Base-by-base conservation (phyloP, 1,140 invertebrate genomes). In the Hycleus phaleratus region DNA sequence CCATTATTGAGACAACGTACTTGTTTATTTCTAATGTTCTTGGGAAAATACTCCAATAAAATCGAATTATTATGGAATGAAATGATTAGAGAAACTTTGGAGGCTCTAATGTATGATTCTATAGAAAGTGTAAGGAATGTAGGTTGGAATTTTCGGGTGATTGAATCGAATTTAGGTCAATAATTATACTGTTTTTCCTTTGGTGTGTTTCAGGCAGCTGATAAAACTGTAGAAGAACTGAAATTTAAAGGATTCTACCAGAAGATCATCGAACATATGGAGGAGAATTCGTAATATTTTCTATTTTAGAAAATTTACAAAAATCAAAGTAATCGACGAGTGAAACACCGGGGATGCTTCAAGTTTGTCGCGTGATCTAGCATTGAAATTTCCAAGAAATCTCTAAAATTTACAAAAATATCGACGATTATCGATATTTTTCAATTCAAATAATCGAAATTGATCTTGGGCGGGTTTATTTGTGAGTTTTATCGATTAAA, bases 21-120 rank as follows among this genome's bases (percentile, higher is more conserved):
- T 9, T 90, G 87, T 63, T 81, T 82, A 43, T 74, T 90, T 8
- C 72, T 89, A 0, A 77, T 82, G 62, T 73, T 87, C 2, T 69
- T 90, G 25, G 83, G 80, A 10, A 81, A 81, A 51, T 84, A 83
- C 63, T 62, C 59, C 43, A 80, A 79, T 60, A 79, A 81, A 0
- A 74, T 90, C 11, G 82, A 85, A 57, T 77, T 75, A 18, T 78
- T 83, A 2, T 88, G 87, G 85, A 78, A 77, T 51, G 71, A 71
- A 7, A 70, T 76, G 43, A 61, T 85, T 3, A 75, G 74, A 56
- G 75, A 76, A 58, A 73, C 78, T 3, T 61, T 85, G 38, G 81
- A 83, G 57, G 67, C 70, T 5, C 70, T 84, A 38, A 74, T 75
- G 4, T 73, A 71, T 46, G 81, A 82, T 60, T 75, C 74, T 3